phyloP scores from a whole-genome alignment of 1,140 invertebrate species.

The Pseudomyrmex sp. region DNA sequence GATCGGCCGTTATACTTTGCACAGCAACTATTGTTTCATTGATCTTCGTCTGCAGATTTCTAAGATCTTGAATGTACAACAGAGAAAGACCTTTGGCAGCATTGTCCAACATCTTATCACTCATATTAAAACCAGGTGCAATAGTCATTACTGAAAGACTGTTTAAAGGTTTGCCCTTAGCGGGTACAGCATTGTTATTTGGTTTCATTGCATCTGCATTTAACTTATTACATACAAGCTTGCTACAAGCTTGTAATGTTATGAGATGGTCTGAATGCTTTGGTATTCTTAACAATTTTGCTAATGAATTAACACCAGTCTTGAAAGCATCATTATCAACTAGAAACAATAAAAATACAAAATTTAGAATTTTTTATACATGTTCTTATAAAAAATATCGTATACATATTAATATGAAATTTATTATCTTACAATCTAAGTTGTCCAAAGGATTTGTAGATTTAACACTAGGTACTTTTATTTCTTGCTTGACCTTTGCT shows the following conservation, averaged over 20 bases:
- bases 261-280: constrained; percentile 93
- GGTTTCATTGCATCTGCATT: constrained; percentile 89
- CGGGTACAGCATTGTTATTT: constrained; percentile 85
- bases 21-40: constrained; percentile 97
- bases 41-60: constrained; percentile 96
- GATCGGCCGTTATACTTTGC: constrained; percentile 97
- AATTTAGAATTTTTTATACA: constrained; percentile 37
- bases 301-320: constrained; percentile 91
- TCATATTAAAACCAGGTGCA: constrained; percentile 89
- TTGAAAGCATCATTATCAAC: constrained; percentile 94
- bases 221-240: constrained; percentile 88
- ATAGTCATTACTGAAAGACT: constrained; percentile 86
- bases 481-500: constrained; percentile 84
- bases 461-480: constrained; percentile 88
- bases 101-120: constrained; percentile 90
- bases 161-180: constrained; percentile 88
- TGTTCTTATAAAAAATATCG: constrained; percentile 36
- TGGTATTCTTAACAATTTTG: constrained; percentile 91
- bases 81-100: constrained; percentile 94
- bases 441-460: constrained; percentile 93
- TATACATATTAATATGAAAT: constrained; percentile 68
- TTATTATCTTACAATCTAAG: constrained; percentile 90
- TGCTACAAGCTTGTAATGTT: constrained; percentile 91
- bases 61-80: constrained; percentile 95
- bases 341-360: constrained; percentile 84